Evolutionary conservation across 1,140 invertebrate genomes (phyloP).

Genomic region (Helicoverpa zea): DNA sequence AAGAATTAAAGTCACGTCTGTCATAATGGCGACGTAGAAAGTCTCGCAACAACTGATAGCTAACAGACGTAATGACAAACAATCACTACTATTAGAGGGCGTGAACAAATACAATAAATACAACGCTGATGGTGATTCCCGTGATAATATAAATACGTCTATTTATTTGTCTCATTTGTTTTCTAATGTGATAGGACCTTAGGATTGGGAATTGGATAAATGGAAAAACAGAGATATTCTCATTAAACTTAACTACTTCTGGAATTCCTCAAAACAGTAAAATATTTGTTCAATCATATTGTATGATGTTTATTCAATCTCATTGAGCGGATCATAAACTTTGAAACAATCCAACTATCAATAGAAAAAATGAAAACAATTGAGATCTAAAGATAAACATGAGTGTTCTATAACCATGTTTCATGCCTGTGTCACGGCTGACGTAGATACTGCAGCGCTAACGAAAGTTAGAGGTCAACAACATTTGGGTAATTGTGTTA

Average conservation of each 20-base stretch:
- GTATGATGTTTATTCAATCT: too few species aligned
- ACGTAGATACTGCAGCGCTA: slow-evolving; percentile 23
- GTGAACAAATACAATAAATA: slow-evolving; percentile 1
- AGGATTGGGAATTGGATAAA: too few species aligned
- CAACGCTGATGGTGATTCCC: background rate
- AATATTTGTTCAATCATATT: too few species aligned
- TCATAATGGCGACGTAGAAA: background rate
- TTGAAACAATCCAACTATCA: background rate
- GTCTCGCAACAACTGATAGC: background rate
- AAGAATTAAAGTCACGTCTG: slow-evolving; percentile 25
- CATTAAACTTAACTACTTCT: too few species aligned
- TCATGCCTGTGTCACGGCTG: slow-evolving; percentile 8
- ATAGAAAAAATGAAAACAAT: background rate
- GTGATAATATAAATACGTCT: background rate
- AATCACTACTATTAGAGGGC: slow-evolving; percentile 3
- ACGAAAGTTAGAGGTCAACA: slow-evolving; percentile 23
- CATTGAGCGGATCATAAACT: background rate
- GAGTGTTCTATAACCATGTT: background rate
- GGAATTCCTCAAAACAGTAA: too few species aligned
- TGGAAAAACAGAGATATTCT: too few species aligned
- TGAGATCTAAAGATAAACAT: background rate
- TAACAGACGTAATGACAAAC: background rate
- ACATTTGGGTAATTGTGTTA: slow-evolving; percentile 21
- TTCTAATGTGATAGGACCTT: too few species aligned
- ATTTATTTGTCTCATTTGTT: background rate